A percentile compares a stretch with the other conserved stretches of the same genome.
These are phyloP conservation scores for Noctua janthina DNA, from an alignment of 2,888 invertebrate species.

Conservation along the genomic window DNA sequence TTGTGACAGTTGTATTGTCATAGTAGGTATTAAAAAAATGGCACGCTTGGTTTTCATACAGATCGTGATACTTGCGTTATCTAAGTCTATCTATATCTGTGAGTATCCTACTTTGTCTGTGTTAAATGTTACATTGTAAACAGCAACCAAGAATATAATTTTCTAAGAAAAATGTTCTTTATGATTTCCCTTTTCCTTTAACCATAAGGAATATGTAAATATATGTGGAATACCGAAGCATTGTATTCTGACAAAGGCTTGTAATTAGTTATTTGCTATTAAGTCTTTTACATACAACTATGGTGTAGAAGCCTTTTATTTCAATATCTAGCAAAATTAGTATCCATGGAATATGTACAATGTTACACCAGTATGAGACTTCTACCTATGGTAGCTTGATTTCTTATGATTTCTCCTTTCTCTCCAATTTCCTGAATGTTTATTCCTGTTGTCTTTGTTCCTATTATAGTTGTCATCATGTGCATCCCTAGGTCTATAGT, in stretches of 20 bases:
- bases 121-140: neutral
- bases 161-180: conserved; percentile 8
- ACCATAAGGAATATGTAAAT: neutral
- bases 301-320: neutral
- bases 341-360: neutral
- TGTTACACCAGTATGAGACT: neutral
- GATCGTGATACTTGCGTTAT: no score
- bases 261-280: neutral
- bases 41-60: no score
- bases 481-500: conserved; percentile 71
- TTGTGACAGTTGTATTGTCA: no score
- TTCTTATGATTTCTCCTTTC: conserved; percentile 79
- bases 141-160: conserved; percentile 1
- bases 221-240: conserved; percentile 1
- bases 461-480: conserved; percentile 70
- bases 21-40: no score
- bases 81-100: no score
- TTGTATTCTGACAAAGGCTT: neutral
- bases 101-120: neutral
- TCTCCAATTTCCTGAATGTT: conserved; percentile 75
- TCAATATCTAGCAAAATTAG: neutral
- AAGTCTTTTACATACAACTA: conserved; percentile 6
- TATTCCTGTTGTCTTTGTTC: conserved; percentile 67
- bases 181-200: conserved; percentile 2
- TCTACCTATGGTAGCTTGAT: conserved; percentile 75